Evolutionary conservation across 92 coral and sea anemone species (phyloP).

Genomic region (Epizoanthus ramosus): DNA sequence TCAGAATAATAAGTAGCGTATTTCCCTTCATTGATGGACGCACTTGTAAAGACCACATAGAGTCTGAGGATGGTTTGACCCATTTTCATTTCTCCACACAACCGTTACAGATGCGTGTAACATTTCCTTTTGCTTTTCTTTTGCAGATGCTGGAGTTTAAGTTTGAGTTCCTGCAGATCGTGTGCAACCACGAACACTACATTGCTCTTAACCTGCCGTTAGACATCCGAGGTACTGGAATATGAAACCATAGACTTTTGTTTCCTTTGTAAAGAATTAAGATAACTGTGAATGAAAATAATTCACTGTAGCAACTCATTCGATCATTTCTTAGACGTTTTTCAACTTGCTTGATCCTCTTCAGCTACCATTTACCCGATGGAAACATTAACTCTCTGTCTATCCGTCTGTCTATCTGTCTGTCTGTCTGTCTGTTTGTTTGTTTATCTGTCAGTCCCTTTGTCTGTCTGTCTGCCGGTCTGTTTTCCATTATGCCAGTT

Average conservation of each 20-base stretch:
- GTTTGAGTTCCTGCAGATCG: conserved; percentile 92
- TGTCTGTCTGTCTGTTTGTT: neutral
- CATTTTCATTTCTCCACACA: too few relatives aligned
- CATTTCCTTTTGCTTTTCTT: conserved; percentile 9
- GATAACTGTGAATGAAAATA: neutral
- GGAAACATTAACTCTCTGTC: neutral
- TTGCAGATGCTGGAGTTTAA: conserved; percentile 97
- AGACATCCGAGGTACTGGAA: conserved; percentile 79
- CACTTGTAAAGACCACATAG: too few relatives aligned
- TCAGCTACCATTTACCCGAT: too few relatives aligned
- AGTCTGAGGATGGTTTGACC: neutral
- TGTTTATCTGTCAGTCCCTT: too few relatives aligned
- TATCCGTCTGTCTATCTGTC: neutral
- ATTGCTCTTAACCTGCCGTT: conserved; percentile 95
- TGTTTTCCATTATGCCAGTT: neutral
- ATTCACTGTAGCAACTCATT: too few relatives aligned
- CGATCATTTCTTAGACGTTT: too few relatives aligned
- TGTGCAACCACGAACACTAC: conserved; percentile 97
- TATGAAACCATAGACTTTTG: neutral
- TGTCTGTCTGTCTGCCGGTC: neutral
- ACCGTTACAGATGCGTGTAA: neutral
- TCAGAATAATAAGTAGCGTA: too few relatives aligned
- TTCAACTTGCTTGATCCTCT: too few relatives aligned
- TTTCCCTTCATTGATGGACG: too few relatives aligned
- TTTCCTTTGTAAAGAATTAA: neutral